Evolutionary conservation across 2,888 invertebrate species (phyloP).

Genomic region (Epinotia demarniana): DNA sequence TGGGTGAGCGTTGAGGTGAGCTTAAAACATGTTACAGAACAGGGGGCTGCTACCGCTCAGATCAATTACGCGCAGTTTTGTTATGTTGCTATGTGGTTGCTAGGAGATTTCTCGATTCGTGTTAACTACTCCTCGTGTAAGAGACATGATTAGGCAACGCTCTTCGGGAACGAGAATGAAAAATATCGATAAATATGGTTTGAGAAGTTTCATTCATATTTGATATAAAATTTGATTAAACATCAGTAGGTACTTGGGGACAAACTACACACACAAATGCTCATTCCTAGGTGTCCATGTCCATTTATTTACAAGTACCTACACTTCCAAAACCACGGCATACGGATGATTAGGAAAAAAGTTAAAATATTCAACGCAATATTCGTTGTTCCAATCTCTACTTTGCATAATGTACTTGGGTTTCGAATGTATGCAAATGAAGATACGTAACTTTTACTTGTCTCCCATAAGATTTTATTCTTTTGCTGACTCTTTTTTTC

Average conservation of each 20-base stretch:
- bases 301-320: not conserved
- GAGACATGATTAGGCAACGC: too few relatives aligned
- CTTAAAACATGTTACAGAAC: too few relatives aligned
- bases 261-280: not conserved
- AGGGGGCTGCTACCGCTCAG: conserved; percentile 9
- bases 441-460: not conserved
- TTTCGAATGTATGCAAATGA: not conserved
- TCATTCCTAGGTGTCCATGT: not conserved
- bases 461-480: not conserved
- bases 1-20: too few relatives aligned
- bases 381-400: not conserved
- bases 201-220: too few relatives aligned
- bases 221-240: too few relatives aligned
- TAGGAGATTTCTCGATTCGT: too few relatives aligned
- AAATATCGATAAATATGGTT: too few relatives aligned
- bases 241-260: not conserved
- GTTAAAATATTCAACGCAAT: not conserved
- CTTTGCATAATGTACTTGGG: not conserved
- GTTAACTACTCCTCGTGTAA: too few relatives aligned
- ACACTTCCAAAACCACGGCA: not conserved
- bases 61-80: conserved; percentile 12
- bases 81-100: not conserved
- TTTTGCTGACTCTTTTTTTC: not conserved
- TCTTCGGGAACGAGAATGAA: too few relatives aligned
- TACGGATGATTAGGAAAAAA: not conserved